Base-by-base conservation (phyloP, 2,113 vertebrate species). In the Meriones unguiculatus region DNA sequence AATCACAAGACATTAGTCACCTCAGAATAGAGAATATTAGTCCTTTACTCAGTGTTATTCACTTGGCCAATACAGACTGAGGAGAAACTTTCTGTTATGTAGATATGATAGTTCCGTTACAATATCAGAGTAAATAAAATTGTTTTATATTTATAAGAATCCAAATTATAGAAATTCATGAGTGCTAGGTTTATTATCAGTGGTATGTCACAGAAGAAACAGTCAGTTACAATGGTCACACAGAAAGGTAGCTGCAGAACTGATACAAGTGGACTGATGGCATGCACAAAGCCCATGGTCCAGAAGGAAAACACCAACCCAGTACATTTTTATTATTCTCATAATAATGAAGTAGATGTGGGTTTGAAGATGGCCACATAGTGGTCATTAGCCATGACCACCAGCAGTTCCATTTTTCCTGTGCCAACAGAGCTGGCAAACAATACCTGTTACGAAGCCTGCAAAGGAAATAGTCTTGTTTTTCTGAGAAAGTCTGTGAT, bases 141-240 rank as follows among this genome's bases (percentile, higher is more conserved):
- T 46, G 41, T 46, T 46, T 46, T 46, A 46, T 46, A 46, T 46
- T 46, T 46, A 46, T 46, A 46, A 46, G 41, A 46, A 46, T 46
- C 41, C 65, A 93, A 64, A 1, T 81, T 8, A 41, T 52, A 70
- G 5, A 90, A 87, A 17, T 97, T 96, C 7, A 57, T 75, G 62
- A 97, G 97, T 22, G 95, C 94, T 64, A 97, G 84, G 18, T 95
- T 57, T 35, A 97, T 89, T 1, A 98, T 73, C 28, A 96, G 69
- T 46, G 97, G 95, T 7, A 95, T 85, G 5, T 97, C 97, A 82
- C 94, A 97, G 96, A 97, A 97, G 28, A 95, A 95, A 8, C 95
- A 95, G n/a, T 97, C 92, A 72, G 32, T 86, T 22, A 96, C 90
- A 28, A 50, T 86, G 30, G 96, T 90, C 0, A 92, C 96, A 95